A percentile compares a stretch with the other conserved stretches of the same genome.
These are phyloP conservation scores for Mellilla xanthometata DNA, from an alignment of 2,888 invertebrate species.

Conservation along the genomic window DNA sequence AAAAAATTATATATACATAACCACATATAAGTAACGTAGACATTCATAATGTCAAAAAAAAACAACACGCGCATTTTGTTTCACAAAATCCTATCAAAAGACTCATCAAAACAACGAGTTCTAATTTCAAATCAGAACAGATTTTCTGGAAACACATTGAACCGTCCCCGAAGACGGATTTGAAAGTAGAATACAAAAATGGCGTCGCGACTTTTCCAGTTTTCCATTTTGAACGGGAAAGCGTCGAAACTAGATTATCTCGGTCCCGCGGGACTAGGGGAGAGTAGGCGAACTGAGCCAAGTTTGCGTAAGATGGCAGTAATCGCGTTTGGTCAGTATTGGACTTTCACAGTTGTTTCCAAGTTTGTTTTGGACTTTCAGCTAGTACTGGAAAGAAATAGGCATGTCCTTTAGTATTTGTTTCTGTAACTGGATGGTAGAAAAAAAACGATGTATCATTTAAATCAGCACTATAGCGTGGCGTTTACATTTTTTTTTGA, in stretches of 20 bases:
- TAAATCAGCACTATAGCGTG: too few relatives aligned
- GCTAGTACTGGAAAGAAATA: too few relatives aligned
- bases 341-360: constrained; percentile 5
- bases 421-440: too few relatives aligned
- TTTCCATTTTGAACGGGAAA: constrained; percentile 56
- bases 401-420: too few relatives aligned
- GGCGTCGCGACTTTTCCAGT: constrained; percentile 40
- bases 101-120: constrained; percentile 11
- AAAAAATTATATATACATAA: too few relatives aligned
- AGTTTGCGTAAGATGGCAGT: constrained; percentile 55
- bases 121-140: constrained; percentile 30
- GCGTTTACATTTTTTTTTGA: too few relatives aligned
- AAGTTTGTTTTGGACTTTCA: background rate
- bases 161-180: constrained; percentile 29
- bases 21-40: too few relatives aligned
- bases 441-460: too few relatives aligned
- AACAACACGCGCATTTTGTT: too few relatives aligned
- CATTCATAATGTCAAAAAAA: too few relatives aligned
- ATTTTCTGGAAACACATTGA: constrained; percentile 29
- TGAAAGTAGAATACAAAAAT: constrained; percentile 25
- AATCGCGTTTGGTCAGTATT: constrained; percentile 58
- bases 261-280: constrained; percentile 43
- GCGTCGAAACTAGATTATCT: constrained; percentile 68
- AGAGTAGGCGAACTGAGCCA: constrained; percentile 30
- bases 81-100: too few relatives aligned